Conservation (phyloP, 2,113 vertebrate genomes). For the Xyliphius kryptos region DNA sequence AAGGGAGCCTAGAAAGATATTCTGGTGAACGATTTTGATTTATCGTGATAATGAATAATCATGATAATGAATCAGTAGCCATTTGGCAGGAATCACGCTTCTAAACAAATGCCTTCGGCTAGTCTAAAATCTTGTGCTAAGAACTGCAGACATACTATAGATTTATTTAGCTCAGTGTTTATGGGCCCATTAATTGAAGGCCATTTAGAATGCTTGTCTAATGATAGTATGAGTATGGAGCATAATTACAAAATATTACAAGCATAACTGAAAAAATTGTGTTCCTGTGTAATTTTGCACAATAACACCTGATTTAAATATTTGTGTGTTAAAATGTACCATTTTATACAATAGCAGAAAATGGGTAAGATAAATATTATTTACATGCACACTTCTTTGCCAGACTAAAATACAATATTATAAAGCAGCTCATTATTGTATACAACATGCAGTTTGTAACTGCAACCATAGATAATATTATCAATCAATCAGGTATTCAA, state of each 20-base stretch:
- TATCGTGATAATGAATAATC: conserved; percentile 60
- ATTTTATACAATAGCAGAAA: too few species aligned
- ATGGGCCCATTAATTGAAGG: conserved; percentile 37
- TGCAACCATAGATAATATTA: too few species aligned
- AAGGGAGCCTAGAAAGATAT: conserved; percentile 47
- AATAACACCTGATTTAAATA: too few species aligned
- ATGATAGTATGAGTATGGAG: conserved; percentile 25
- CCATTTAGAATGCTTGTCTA: conserved; percentile 30
- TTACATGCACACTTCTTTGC: too few species aligned
- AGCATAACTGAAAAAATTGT: conserved; percentile 38
- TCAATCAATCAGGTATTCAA: too few species aligned
- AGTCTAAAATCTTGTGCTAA: conserved; percentile 16
- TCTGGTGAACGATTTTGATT: conserved; percentile 53
- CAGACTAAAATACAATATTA: too few species aligned
- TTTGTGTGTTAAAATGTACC: too few species aligned
- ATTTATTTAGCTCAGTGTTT: conserved; percentile 35
- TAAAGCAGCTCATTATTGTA: too few species aligned
- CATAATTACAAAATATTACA: conserved; percentile 35
- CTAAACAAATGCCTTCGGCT: conserved; percentile 53
- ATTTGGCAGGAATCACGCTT: conserved; percentile 46
- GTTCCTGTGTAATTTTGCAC: conserved; percentile 29
- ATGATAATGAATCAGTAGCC: conserved; percentile 58
- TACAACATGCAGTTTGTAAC: too few species aligned
- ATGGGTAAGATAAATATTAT: too few species aligned
- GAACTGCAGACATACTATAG: conserved; percentile 12